Evolutionary conservation across 2,113 vertebrate species (phyloP), one percentile per base, ranked within the genome.

Genomic region (Gobio gobio): DNA sequence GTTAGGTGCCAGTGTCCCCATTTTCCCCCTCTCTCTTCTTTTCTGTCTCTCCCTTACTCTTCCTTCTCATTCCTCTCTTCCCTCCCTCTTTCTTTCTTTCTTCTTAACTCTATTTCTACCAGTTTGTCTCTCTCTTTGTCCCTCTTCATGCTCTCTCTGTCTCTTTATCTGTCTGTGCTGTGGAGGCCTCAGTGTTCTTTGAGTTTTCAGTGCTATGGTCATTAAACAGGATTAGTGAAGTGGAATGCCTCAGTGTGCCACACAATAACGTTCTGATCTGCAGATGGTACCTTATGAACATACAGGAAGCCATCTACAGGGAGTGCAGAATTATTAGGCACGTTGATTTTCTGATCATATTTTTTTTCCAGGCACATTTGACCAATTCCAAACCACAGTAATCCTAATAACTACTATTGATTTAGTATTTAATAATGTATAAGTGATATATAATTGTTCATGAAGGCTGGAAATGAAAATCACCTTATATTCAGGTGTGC

Each of bases 141-240:
- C 29, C 80, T 64, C 75, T 45, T 54, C 43, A 29, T 70, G 51
- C 59, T 24, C 72, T 51, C 66, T 58, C 68, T 78, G 82, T 84
- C 63, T 51, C 72, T 83, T 13, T 83, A 80, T 49, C 51, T 72
- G 80, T 75, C 77, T 83, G 83, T 59, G 58, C 68, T 56, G 70
- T 56, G 56, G 47, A 84, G 86, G 82, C 72, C 80, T 83, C 75
- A 26, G 88, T 64, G 64, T 73, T 91, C 85, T 84, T 75, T 88
- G 85, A 90, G 86, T 78, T 89, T 83, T 82, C 75, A 89, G 86
- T 90, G 87, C 82, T 90, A 85, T 59, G 90, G 89, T 86, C 91
- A 90, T 89, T 89, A 91, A 92, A 91, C 90, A 88, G 89, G 92
- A 94, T 94, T 94, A 94, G 88, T 85, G 61, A 77, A 87, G 87